Base-by-base conservation (phyloP, 2,797 vertebrate genomes). In the Acrocephalus scirpaceus region DNA sequence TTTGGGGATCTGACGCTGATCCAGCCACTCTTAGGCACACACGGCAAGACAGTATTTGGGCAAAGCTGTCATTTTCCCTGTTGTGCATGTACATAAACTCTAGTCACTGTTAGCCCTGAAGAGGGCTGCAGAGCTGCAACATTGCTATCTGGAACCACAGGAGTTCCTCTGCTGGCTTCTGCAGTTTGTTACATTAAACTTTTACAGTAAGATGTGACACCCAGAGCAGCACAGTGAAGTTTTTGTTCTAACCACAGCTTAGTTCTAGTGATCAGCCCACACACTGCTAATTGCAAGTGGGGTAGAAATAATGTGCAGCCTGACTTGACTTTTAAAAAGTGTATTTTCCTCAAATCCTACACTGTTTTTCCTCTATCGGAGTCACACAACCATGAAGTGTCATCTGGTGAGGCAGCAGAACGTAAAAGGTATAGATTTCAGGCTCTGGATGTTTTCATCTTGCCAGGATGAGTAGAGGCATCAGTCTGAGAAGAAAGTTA, bases 71-170 rank as follows among this genome's bases (percentile, higher is more conserved):
- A 3, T 84, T 96, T 82, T 86, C 73, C 54, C 66, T 2, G 2
- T 51, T 27, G 69, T 44, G 42, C 57, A 51, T 10, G 11, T 32
- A 36, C 70, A 32, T 30, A 44, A 83, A 72, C 51, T 70, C 71
- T 38, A 53, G 73, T 40, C 50, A 36, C 58, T 71, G 64, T 34
- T 51, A 85, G 83, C 66, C 70, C 66, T 60, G 79, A 75, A 66
- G 62, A 90, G 93, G 75, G 70, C 75, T 95, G 81, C 83, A 74
- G 78, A 86, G 81, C 67, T 82, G 73, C 69, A 76, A 72, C 15
- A 18, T 4, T 60, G 44, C 67, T 79, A 0, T 57, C 61, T 72
- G 86, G 34, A 95, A n/a, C 84, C 60, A 71, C 70, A 44, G 76
- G 66, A 74, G n/a, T 12, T 73, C 66, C 30, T 74, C 71, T 75